Conservation (phyloP, 2,113 vertebrate genomes). For the Spea bombifrons region DNA sequence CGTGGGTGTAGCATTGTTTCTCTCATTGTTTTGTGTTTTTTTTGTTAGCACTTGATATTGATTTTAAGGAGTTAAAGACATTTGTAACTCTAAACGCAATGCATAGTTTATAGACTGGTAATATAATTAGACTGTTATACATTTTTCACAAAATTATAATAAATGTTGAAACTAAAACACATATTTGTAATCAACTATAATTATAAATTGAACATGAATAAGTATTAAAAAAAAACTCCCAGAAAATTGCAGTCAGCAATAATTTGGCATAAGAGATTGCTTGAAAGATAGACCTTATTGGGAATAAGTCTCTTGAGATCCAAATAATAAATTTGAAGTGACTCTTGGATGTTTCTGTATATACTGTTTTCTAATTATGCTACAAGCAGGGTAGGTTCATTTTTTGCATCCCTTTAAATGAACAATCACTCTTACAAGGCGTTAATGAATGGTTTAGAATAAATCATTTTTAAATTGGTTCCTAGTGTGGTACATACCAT, state of each 20-base stretch:
- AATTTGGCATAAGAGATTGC: slow-evolving; percentile 15
- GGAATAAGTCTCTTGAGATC: slow-evolving; percentile 30
- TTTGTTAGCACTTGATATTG: too few relatives aligned
- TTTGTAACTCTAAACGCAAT: too few relatives aligned
- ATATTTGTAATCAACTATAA: background rate
- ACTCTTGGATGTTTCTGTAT: slow-evolving; percentile 12
- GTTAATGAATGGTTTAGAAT: slow-evolving; percentile 41
- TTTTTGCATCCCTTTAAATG: slow-evolving; percentile 37
- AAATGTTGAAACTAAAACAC: background rate
- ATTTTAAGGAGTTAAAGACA: too few relatives aligned
- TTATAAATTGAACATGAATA: background rate
- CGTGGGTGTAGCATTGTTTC: too few relatives aligned
- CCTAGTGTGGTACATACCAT: slow-evolving; percentile 31
- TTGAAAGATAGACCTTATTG: slow-evolving; percentile 18
- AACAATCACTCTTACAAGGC: slow-evolving; percentile 40
- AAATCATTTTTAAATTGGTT: slow-evolving; percentile 49
- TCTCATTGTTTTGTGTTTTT: too few relatives aligned
- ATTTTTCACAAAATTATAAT: too few relatives aligned
- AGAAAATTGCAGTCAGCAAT: background rate
- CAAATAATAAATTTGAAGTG: slow-evolving; percentile 18
- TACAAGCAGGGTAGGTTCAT: slow-evolving; percentile 36
- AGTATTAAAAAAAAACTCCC: slow-evolving; percentile 6
- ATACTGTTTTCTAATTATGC: slow-evolving; percentile 24
- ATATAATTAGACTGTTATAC: too few relatives aligned
- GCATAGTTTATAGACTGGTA: too few relatives aligned